Evolutionary conservation across 1,140 invertebrate species (phyloP).

Genomic region (Myzus persicae): DNA sequence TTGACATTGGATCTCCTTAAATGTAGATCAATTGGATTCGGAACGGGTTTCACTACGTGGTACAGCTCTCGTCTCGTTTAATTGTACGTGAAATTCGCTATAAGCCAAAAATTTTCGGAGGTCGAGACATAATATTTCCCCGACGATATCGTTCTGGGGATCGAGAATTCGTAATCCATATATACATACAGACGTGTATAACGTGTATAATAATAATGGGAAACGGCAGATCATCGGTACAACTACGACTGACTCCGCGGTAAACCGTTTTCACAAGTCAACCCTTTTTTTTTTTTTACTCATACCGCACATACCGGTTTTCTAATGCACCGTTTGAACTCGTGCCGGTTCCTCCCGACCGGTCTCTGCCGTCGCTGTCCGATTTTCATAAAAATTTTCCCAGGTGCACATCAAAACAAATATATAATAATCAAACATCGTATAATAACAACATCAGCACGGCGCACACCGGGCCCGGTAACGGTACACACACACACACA

Average conservation of each 20-base stretch:
- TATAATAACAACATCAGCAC: neutral
- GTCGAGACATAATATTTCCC: neutral
- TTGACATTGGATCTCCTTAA: constrained; percentile 32
- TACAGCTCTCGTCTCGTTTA: neutral
- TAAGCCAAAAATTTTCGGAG: neutral
- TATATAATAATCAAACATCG: constrained; percentile 21
- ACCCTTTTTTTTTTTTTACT: constrained; percentile 1
- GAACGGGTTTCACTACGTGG: constrained; percentile 21
- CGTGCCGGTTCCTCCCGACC: constrained; percentile 18
- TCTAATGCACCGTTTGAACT: constrained; percentile 31
- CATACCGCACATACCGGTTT: constrained; percentile 36
- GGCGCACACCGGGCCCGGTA: neutral
- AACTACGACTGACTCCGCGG: neutral
- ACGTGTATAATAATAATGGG: neutral
- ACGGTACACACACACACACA: neutral
- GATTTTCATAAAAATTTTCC: constrained; percentile 30
- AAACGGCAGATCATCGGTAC: neutral
- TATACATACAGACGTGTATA: neutral
- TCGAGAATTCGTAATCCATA: neutral
- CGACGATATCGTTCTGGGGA: neutral
- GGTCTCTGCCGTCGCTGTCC: neutral
- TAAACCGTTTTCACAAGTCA: constrained; percentile 1
- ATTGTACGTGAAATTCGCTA: constrained; percentile 8
- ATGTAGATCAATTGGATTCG: constrained; percentile 27
- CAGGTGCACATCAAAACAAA: neutral